A percentile compares a stretch with the other conserved stretches of the same genome.
Evolutionary conservation across 2,888 invertebrate genomes (phyloP).

Genomic region (Athalia circularis): DNA sequence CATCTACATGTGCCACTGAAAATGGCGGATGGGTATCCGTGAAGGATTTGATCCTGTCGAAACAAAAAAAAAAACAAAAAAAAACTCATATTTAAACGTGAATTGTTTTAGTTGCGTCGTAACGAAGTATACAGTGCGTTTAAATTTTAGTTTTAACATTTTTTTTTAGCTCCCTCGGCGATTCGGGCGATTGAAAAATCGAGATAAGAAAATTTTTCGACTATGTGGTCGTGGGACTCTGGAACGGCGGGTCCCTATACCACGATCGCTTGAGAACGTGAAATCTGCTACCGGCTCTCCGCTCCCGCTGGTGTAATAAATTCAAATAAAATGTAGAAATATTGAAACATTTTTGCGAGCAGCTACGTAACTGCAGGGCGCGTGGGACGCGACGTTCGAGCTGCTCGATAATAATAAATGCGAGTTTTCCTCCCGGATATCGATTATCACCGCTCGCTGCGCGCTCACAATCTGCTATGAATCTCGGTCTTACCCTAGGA

Average conservation of each 20-base stretch:
- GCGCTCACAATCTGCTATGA: constrained; percentile 44
- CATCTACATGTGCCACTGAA: background rate
- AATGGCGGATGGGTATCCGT: too few relatives aligned
- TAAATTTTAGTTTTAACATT: too few relatives aligned
- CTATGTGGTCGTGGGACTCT: too few relatives aligned
- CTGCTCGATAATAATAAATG: constrained; percentile 40
- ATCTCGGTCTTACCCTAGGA: constrained; percentile 6
- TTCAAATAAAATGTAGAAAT: constrained; percentile 39
- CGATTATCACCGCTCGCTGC: constrained; percentile 41
- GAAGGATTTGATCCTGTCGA: too few relatives aligned
- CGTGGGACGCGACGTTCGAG: background rate
- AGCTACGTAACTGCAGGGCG: constrained; percentile 17
- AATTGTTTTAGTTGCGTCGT: too few relatives aligned
- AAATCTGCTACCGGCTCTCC: constrained; percentile 10
- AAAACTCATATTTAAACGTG: background rate
- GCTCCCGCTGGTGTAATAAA: constrained; percentile 20
- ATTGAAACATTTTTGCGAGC: constrained; percentile 11
- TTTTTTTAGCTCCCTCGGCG: too few relatives aligned
- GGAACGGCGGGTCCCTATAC: too few relatives aligned
- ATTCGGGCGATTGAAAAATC: too few relatives aligned
- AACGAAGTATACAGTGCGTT: too few relatives aligned
- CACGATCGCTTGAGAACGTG: constrained; percentile 3
- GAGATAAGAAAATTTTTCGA: too few relatives aligned
- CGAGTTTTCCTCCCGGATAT: constrained; percentile 40
- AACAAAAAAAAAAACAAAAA: background rate